Conservation (phyloP, 2,113 vertebrate species). For the Corynorhinus townsendii region DNA sequence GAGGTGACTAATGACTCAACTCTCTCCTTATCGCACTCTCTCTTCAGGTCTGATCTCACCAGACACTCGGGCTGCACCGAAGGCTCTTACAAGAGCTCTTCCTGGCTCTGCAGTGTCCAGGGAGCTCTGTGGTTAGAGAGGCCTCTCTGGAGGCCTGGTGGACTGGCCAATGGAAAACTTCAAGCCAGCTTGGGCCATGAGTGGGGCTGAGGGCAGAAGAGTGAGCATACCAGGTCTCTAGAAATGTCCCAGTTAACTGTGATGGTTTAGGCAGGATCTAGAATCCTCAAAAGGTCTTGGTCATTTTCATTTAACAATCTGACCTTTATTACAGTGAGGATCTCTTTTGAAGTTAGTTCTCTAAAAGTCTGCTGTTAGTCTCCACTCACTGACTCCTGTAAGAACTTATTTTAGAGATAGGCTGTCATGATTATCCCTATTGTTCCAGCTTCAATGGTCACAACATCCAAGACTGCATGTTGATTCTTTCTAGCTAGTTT, state of each 20-base stretch:
- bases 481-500: neutral
- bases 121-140: neutral
- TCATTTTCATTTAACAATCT: neutral
- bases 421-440: neutral
- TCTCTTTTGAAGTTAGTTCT: slow-evolving; percentile 32
- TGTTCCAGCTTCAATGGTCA: slow-evolving; percentile 28
- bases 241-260: neutral
- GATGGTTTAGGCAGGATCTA: neutral
- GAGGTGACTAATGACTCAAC: slow-evolving; percentile 29
- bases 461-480: slow-evolving; percentile 1
- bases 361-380: slow-evolving; percentile 24
- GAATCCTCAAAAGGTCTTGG: neutral
- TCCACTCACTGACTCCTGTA: neutral
- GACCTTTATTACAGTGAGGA: neutral
- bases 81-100: neutral
- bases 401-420: slow-evolving; percentile 4
- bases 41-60: slow-evolving; percentile 13
- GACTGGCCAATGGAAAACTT: neutral
- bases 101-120: neutral
- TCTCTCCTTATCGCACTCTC: slow-evolving; percentile 16
- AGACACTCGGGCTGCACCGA: neutral
- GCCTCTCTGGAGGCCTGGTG: neutral
- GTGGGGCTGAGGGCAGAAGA: neutral
- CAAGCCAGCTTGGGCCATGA: neutral
- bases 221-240: neutral